phyloP scores from a whole-genome alignment of 1,140 invertebrate genomes.

The Spodoptera litura region DNA sequence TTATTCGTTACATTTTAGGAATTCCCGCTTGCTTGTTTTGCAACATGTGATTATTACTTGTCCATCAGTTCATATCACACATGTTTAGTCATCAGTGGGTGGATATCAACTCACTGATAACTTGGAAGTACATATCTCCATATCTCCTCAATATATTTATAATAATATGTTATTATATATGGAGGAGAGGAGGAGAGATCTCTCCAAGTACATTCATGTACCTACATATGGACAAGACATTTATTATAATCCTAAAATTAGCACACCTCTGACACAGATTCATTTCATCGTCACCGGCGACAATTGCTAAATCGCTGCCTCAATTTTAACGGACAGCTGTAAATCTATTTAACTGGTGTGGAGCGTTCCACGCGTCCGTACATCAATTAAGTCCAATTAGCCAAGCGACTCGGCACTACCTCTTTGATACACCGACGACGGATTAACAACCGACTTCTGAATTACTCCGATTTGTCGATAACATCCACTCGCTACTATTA shows the following conservation, averaged over 20 bases:
- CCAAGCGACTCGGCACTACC: conserved; percentile 29
- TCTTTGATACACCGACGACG: conserved; percentile 56
- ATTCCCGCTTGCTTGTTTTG: no score
- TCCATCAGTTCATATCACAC: no score
- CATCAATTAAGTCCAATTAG: conserved; percentile 76
- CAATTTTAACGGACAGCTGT: conserved; percentile 61
- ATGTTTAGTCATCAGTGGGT: no score
- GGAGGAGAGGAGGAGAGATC: no score
- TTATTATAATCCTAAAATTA: conserved; percentile 20
- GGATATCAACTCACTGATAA: no score
- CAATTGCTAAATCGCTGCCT: conserved; percentile 63
- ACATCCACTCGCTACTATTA: conserved; percentile 28
- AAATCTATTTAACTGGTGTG: conserved; percentile 63
- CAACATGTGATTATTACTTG: no score
- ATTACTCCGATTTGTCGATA: conserved; percentile 49
- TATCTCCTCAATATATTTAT: no score
- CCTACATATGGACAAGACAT: not conserved
- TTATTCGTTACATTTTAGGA: no score
- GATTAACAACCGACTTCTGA: conserved; percentile 54
- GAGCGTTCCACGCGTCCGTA: conserved; percentile 58
- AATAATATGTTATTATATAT: no score
- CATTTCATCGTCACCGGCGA: conserved; percentile 45
- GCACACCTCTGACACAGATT: conserved; percentile 47
- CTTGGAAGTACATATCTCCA: no score
- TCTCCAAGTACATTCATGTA: no score